Evolutionary conservation across 1,140 invertebrate species (phyloP).

Genomic region (Drosophila aff.): DNA sequence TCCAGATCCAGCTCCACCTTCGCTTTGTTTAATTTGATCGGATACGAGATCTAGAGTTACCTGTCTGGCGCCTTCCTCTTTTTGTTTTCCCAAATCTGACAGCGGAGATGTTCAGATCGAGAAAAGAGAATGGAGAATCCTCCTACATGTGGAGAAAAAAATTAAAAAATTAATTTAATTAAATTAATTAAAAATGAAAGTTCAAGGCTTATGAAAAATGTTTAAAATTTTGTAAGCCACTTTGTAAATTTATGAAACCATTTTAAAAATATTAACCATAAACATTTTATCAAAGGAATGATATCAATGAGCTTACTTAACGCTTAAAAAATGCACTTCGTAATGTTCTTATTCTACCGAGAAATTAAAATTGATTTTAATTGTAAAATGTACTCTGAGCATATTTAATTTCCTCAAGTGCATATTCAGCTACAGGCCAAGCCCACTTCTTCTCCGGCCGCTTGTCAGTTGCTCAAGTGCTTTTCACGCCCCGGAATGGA

Average conservation of each 20-base stretch:
- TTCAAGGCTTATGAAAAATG: too few relatives aligned
- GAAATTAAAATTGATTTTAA: slow-evolving; percentile 1
- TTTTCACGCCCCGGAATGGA: slow-evolving; percentile 64
- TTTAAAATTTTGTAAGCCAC: too few relatives aligned
- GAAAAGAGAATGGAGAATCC: slow-evolving; percentile 27
- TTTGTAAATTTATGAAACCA: too few relatives aligned
- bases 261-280: too few relatives aligned
- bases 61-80: slow-evolving; percentile 37
- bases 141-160: slow-evolving; percentile 8
- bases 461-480: slow-evolving; percentile 67
- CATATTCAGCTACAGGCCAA: slow-evolving; percentile 48
- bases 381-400: not conserved
- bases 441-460: slow-evolving; percentile 31
- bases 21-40: slow-evolving; percentile 38
- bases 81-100: slow-evolving; percentile 45
- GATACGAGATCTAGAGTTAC: slow-evolving; percentile 43
- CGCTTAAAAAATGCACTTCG: too few relatives aligned
- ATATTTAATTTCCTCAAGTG: slow-evolving; percentile 39
- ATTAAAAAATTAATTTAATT: not conserved
- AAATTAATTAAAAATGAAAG: too few relatives aligned
- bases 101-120: slow-evolving; percentile 24
- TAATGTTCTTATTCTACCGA: not conserved
- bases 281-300: too few relatives aligned
- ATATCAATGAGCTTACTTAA: too few relatives aligned
- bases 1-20: slow-evolving; percentile 15